Evolutionary conservation across 2,888 invertebrate genomes (phyloP).

Genomic region (Leuctra nigra): DNA sequence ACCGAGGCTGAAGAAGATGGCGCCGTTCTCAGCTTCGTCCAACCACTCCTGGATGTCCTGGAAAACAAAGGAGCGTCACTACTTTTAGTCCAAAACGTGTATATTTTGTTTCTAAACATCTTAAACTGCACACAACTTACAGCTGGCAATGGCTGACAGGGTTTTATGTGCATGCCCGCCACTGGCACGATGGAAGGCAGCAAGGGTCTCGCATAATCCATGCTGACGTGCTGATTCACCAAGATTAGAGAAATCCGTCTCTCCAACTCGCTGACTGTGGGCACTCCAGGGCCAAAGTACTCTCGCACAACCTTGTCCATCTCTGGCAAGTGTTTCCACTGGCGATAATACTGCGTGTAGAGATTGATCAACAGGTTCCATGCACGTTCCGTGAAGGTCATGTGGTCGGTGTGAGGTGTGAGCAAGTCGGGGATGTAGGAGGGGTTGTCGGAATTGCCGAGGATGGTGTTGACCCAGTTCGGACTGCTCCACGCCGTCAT

Average conservation of each 20-base stretch:
- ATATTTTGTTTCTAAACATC: no score
- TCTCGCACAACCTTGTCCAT: conserved; percentile 22
- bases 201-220: conserved; percentile 37
- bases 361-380: conserved; percentile 21
- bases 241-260: conserved; percentile 42
- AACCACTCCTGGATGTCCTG: conserved; percentile 28
- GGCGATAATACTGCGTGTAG: background rate
- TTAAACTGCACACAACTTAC: no score
- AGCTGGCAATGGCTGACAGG: conserved; percentile 39
- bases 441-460: conserved; percentile 23
- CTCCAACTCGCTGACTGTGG: conserved; percentile 41
- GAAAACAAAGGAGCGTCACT: background rate
- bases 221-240: conserved; percentile 38
- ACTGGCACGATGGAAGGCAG: conserved; percentile 40
- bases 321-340: conserved; percentile 5
- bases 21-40: conserved; percentile 33
- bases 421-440: conserved; percentile 22
- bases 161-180: conserved; percentile 41
- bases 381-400: conserved; percentile 26
- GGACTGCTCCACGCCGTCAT: conserved; percentile 25
- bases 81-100: no score
- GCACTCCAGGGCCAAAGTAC: conserved; percentile 29
- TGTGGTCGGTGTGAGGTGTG: conserved; percentile 18
- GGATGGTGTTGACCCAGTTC: conserved; percentile 14
- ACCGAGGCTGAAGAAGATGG: conserved; percentile 38